These are phyloP conservation scores for Irena cyanogastra DNA, from an alignment of 2,113 vertebrate species.

Conservation along the genomic window DNA sequence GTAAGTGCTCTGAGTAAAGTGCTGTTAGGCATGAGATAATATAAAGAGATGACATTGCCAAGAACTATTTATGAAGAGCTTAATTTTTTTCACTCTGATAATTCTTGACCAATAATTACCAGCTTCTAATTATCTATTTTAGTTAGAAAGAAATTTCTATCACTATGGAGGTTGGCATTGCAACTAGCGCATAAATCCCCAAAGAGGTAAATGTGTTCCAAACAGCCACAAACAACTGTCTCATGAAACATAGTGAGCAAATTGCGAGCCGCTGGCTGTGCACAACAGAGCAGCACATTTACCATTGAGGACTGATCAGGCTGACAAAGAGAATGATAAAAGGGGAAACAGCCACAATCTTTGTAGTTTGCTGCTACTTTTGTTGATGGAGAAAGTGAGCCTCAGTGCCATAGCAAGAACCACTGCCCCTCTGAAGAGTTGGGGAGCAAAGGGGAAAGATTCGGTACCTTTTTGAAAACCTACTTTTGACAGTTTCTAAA, in stretches of 20 bases:
- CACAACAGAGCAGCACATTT: slow-evolving; percentile 72
- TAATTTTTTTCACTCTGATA: slow-evolving; percentile 83
- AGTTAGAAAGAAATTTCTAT: slow-evolving; percentile 79
- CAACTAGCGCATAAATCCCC: slow-evolving; percentile 75
- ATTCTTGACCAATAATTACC: slow-evolving; percentile 83
- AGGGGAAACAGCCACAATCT: slow-evolving; percentile 62
- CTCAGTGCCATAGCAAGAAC: neutral
- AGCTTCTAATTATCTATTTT: slow-evolving; percentile 81
- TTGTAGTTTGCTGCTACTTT: slow-evolving; percentile 46
- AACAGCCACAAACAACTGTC: slow-evolving; percentile 81
- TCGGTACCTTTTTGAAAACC: neutral
- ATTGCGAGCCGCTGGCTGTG: slow-evolving; percentile 75
- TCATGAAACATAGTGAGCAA: slow-evolving; percentile 79
- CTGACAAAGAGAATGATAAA: slow-evolving; percentile 77
- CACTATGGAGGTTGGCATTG: slow-evolving; percentile 77
- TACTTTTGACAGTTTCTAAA: neutral
- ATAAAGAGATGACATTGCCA: slow-evolving; percentile 76
- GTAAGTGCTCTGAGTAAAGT: slow-evolving; percentile 64
- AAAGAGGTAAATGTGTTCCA: slow-evolving; percentile 80
- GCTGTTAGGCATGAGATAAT: slow-evolving; percentile 71
- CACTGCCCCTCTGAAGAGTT: neutral
- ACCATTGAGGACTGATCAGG: slow-evolving; percentile 69
- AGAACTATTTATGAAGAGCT: slow-evolving; percentile 78
- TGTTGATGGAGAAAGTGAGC: neutral
- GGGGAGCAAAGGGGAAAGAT: neutral